phyloP scores from a whole-genome alignment of 2,113 vertebrate species.

The Anolis sagrei region DNA sequence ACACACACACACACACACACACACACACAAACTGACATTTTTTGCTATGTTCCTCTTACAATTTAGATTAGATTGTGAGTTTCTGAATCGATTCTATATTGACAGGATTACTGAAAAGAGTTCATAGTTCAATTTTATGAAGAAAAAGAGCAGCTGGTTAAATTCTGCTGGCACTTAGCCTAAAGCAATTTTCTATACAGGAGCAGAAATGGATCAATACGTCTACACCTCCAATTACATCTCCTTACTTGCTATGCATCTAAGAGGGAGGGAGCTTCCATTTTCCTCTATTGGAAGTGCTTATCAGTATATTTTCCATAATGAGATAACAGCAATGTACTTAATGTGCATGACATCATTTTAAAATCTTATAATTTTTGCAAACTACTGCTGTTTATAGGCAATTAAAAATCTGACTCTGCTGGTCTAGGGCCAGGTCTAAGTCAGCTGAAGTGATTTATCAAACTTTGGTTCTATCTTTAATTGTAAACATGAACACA shows the following conservation, averaged over 20 bases:
- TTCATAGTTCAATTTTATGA: not conserved
- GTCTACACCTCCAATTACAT: not conserved
- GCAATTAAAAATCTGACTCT: not conserved
- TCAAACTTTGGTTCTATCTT: not conserved
- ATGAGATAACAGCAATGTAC: not conserved
- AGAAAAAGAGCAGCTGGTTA: constrained; percentile 8
- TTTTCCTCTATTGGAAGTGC: not conserved
- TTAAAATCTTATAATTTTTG: not conserved
- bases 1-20: no score
- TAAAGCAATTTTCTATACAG: constrained; percentile 1
- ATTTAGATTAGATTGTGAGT: constrained; percentile 9
- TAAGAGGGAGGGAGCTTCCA: not conserved
- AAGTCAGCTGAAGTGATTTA: not conserved
- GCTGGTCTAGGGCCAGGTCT: not conserved
- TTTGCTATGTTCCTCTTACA: not conserved
- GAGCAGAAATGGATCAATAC: constrained; percentile 12
- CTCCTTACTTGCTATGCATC: not conserved
- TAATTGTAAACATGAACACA: not conserved
- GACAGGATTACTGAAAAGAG: constrained; percentile 15
- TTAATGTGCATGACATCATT: constrained; percentile 1
- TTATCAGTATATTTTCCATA: not conserved
- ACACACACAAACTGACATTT: not conserved
- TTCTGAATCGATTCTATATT: constrained; percentile 20
- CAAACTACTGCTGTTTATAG: not conserved
- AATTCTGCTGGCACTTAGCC: not conserved